These are phyloP conservation scores for Mimachlamys varia DNA, from an alignment of 2,888 invertebrate species.

Conservation along the genomic window DNA sequence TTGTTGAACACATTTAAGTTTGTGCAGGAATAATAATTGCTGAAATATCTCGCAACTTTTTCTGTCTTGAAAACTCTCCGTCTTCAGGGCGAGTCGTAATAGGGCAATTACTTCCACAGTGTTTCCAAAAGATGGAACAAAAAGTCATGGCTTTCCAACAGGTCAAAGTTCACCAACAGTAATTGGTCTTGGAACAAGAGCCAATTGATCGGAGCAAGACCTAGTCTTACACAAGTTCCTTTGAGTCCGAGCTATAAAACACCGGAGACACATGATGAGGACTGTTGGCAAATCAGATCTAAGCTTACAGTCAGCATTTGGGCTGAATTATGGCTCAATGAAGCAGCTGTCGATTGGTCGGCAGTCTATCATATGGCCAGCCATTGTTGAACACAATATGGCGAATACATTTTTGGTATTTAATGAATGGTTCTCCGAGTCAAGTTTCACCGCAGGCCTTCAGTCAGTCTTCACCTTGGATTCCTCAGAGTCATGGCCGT, in stretches of 20 bases:
- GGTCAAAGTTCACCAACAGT: not conserved
- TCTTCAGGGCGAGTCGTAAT: not conserved
- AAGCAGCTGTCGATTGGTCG: not conserved
- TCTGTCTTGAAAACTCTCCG: not conserved
- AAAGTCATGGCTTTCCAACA: not conserved
- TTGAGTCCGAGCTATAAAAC: too few species aligned
- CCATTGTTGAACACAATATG: conserved; percentile 16
- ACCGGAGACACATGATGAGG: too few species aligned
- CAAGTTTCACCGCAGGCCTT: not conserved
- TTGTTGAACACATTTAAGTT: not conserved
- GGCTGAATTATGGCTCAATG: not conserved
- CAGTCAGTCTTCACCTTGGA: not conserved
- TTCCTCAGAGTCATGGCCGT: not conserved
- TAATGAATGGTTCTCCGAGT: not conserved
- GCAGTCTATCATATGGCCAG: conserved; percentile 17
- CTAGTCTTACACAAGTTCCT: too few species aligned
- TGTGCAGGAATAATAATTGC: not conserved
- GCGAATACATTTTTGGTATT: not conserved
- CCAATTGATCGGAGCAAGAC: not conserved
- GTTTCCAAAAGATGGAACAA: not conserved
- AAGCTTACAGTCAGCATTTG: not conserved
- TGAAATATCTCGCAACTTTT: not conserved
- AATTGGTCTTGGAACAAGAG: not conserved
- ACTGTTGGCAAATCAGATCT: not conserved
- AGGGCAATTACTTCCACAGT: not conserved